Base-by-base conservation (phyloP, 2,797 vertebrate genomes). In the Sebastes diploproa region DNA sequence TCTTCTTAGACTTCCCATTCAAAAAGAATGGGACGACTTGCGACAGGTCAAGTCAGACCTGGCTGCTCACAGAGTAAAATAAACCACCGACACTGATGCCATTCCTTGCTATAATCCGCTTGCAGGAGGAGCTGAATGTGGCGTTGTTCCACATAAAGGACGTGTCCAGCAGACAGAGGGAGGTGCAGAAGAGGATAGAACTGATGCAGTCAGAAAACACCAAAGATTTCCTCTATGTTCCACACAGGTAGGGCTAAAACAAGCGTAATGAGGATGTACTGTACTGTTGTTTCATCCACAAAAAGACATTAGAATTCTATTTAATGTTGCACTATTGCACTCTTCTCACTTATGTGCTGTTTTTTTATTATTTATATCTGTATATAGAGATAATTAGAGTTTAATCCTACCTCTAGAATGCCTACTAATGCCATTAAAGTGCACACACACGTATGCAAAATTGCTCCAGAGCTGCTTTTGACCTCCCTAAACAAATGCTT, bases 141-240 rank as follows among this genome's bases (percentile, higher is more conserved):
- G 96, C 96, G 1, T 93, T 98, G 93, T 95, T 96, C 68, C 97
- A 98, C 95, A 97, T 99, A 67, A 97, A 96, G 84, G 97, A 98
- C 58, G 95, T 99, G 38, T 97, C 96, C 72, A 92, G 95, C 91
- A 96, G 96, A 87, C 97, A 98, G 88, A 97, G 95, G 84, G 97
- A 98, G 69, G 95, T 97, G 84, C 97, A 98, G 91, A 96, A 94
- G 94, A 96, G 94, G 86, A 95, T 97, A 16, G 97, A 98, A 55
- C 94, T 96, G 70, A 91, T 98, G 82, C 97, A 97, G 81, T 93
- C 96, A 50, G 96, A 97, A 83, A 96, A 94, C 83, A 85, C 30
- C 67, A 91, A 81, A 50, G 88, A 91, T 0, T 27, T 78, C 22
- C 71, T 89, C 32, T 73, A 82, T 8, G 27, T 65, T 36, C 82